These are phyloP conservation scores for Cantharis flavilabris DNA, from an alignment of 2,888 invertebrate species.

Conservation along the genomic window DNA sequence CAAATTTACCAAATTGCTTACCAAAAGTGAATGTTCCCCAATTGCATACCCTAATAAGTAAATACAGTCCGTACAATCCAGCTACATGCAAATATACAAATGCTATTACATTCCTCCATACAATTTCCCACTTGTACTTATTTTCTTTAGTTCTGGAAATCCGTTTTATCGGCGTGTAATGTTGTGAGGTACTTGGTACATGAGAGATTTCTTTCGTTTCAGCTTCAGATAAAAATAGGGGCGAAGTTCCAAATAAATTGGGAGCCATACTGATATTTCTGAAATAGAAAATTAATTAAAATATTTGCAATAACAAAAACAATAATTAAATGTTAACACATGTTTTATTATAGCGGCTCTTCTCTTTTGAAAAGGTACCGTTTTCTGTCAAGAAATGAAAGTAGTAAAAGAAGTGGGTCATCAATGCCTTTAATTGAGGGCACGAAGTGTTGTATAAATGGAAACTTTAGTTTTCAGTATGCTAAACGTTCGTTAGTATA, in stretches of 20 bases:
- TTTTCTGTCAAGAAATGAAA: not conserved
- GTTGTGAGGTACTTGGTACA: conserved; percentile 2
- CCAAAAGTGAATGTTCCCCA: conserved; percentile 61
- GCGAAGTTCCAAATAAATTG: conserved; percentile 63
- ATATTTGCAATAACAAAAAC: not conserved
- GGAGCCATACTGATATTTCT: conserved; percentile 60
- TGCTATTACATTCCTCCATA: conserved; percentile 78
- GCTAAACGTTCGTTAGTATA: not conserved
- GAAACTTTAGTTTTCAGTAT: not conserved
- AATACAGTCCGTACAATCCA: conserved; percentile 67
- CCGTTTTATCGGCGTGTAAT: conserved; percentile 4
- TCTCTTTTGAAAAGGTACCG: not conserved
- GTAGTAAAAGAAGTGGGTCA: not conserved
- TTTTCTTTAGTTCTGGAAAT: conserved; percentile 5
- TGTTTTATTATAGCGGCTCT: not conserved
- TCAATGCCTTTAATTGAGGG: not conserved
- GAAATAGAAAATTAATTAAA: not conserved
- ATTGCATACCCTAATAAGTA: conserved; percentile 58
- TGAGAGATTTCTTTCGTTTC: conserved; percentile 41
- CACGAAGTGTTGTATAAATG: not conserved
- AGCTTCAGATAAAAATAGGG: conserved; percentile 60
- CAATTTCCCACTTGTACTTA: conserved; percentile 65
- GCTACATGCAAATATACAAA: conserved; percentile 73
- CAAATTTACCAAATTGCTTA: conserved; percentile 50
- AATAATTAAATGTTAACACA: not conserved